Base-by-base conservation (phyloP, 2,113 vertebrate genomes). In the Gavialis gangeticus region DNA sequence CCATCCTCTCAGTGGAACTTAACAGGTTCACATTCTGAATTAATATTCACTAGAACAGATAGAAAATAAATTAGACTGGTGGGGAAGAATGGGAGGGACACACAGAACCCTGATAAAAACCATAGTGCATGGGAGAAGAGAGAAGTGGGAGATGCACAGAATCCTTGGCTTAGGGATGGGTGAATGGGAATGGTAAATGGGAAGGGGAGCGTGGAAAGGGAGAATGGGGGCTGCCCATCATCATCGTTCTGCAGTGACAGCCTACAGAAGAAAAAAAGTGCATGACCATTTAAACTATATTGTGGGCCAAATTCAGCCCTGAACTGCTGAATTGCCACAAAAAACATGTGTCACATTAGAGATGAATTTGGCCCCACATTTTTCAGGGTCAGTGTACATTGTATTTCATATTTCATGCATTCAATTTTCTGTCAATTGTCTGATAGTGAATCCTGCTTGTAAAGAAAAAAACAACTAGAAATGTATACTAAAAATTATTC, bases 261-360 rank as follows among this genome's bases (percentile, higher is more conserved):
- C 4, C 16, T 93, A 71, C 81, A 77, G 75, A 58, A 90, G 66
- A 8, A 75, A 90, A 34, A 57, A 88, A 88, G 71, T 30, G 16
- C 30, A 5, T 18, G 19, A 30, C n/a, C 87, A 89, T 34, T 90
- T 93, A 91, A 75, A 2, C 30, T 6, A 0, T 19, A 67, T 67
- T 19, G 95, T 84, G 89, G 84, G 1, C 9, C 75, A 12, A 55
- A 66, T 79, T 92, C 92, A 92, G 84, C 84, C 66, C 21, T n/a
- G 18, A 28, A 22, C 28, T 85, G 46, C 46, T 46, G 46, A 94
- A 96, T 86, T 92, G 85, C 81, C 75, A 63, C 69, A 94, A 95
- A 93, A 94, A 8, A 79, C 88, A 54, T 0, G 4, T 67, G 90
- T 95, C 88, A 92, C 62, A 82, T 12, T 86, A 2, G 1, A 54